Percentiles rank a stretch among this genome's conserved stretches.
phyloP scores from a whole-genome alignment of 2,888 invertebrate species.

The Agrochola litura region DNA sequence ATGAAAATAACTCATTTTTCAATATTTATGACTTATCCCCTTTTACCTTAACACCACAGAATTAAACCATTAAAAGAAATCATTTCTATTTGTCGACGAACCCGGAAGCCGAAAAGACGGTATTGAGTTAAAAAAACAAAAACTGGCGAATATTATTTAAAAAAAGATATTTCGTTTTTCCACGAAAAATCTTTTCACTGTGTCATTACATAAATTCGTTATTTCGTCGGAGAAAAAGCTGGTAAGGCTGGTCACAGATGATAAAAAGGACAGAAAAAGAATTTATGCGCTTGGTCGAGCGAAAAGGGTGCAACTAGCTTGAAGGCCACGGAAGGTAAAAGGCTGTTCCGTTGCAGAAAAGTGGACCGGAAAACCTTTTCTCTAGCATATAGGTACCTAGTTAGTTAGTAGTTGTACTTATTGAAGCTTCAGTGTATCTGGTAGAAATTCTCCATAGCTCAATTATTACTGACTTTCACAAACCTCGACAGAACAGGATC shows the following conservation, averaged over 20 bases:
- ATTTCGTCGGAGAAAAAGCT: slow-evolving; percentile 23
- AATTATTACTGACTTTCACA: not conserved
- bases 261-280: slow-evolving; percentile 25
- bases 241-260: slow-evolving; percentile 31
- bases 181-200: slow-evolving; percentile 11
- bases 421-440: not conserved
- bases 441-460: not conserved
- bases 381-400: not conserved
- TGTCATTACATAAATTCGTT: slow-evolving; percentile 28
- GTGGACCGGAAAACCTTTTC: slow-evolving; percentile 46
- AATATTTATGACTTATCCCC: too few species aligned
- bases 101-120: slow-evolving; percentile 2
- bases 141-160: not conserved
- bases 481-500: not conserved
- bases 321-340: slow-evolving; percentile 42
- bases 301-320: slow-evolving; percentile 45
- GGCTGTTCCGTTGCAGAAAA: slow-evolving; percentile 33
- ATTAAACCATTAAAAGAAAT: slow-evolving; percentile 31
- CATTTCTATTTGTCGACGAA: slow-evolving; percentile 4
- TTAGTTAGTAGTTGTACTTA: not conserved
- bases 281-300: slow-evolving; percentile 52
- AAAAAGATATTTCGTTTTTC: not conserved
- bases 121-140: slow-evolving; percentile 14
- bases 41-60: too few species aligned
- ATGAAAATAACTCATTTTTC: too few species aligned